Evolutionary conservation across 2,113 vertebrate genomes (phyloP).

Genomic region (Progne subis): DNA sequence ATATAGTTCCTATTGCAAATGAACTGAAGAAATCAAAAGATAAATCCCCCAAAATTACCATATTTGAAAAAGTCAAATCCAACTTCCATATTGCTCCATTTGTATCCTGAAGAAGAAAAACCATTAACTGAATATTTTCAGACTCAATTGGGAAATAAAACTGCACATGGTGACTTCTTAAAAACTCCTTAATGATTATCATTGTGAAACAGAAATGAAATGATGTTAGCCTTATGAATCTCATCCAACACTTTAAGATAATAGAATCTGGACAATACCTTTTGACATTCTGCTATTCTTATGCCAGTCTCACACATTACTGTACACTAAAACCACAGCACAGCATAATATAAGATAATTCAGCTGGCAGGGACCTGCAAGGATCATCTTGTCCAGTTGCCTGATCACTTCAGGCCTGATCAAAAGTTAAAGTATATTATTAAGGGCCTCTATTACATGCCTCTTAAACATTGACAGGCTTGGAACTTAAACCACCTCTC

Average conservation of each 20-base stretch:
- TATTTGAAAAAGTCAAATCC: slow-evolving; percentile 91
- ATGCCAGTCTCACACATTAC: neutral
- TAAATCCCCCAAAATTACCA: slow-evolving; percentile 72
- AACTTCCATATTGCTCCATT: slow-evolving; percentile 93
- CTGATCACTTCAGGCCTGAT: neutral
- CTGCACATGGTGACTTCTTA: neutral
- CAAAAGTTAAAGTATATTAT: neutral
- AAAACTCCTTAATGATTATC: neutral
- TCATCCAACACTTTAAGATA: neutral
- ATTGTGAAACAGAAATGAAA: neutral
- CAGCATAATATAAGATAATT: neutral
- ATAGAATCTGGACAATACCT: neutral
- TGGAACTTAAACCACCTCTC: neutral
- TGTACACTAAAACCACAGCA: neutral
- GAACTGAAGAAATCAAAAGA: neutral
- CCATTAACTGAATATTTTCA: neutral
- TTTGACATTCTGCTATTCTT: neutral
- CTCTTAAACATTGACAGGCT: neutral
- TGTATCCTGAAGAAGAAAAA: slow-evolving; percentile 80
- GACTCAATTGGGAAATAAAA: neutral
- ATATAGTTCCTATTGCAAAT: neutral
- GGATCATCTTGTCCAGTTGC: neutral
- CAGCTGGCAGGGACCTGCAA: neutral
- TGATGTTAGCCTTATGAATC: neutral
- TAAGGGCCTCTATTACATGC: neutral